These are phyloP conservation scores for Coelinius sp. DNA, from an alignment of 2,888 invertebrate species.

Conservation along the genomic window DNA sequence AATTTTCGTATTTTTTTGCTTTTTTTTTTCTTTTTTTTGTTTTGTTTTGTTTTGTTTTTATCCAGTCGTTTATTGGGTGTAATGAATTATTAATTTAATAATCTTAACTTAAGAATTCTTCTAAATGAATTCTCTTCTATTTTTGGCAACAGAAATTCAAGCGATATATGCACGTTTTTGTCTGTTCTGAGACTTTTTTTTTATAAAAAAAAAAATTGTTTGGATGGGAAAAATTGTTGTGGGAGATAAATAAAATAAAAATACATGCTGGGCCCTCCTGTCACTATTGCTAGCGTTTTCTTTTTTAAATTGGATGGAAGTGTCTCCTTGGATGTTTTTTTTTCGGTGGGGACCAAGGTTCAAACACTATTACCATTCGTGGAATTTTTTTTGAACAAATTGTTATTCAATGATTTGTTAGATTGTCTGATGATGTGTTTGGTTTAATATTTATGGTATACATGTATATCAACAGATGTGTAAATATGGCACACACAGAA, in stretches of 20 bases:
- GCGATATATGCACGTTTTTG: slow-evolving; percentile 43
- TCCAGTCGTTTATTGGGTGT: slow-evolving; percentile 27
- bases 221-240: slow-evolving; percentile 16
- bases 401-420: background rate
- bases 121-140: slow-evolving; percentile 14
- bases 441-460: slow-evolving; percentile 46
- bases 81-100: background rate
- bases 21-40: slow-evolving; percentile 29
- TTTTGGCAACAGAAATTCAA: slow-evolving; percentile 33
- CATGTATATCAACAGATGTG: slow-evolving; percentile 23
- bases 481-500: slow-evolving; percentile 69
- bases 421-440: slow-evolving; percentile 35
- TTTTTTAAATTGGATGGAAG: slow-evolving; percentile 56
- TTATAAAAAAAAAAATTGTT: slow-evolving; percentile 16
- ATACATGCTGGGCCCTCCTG: slow-evolving; percentile 70
- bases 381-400: background rate
- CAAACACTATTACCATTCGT: slow-evolving; percentile 14
- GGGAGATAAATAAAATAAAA: slow-evolving; percentile 45
- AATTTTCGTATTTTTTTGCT: slow-evolving; percentile 43
- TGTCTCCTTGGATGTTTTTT: slow-evolving; percentile 49
- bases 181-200: slow-evolving; percentile 27
- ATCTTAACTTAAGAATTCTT: slow-evolving; percentile 12
- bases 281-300: slow-evolving; percentile 70
- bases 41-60: slow-evolving; percentile 36
- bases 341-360: slow-evolving; percentile 22